A percentile compares a stretch with the other conserved stretches of the same genome.
These are phyloP conservation scores for Atrina japonica DNA, from an alignment of 2,888 invertebrate species.

Conservation along the genomic window DNA sequence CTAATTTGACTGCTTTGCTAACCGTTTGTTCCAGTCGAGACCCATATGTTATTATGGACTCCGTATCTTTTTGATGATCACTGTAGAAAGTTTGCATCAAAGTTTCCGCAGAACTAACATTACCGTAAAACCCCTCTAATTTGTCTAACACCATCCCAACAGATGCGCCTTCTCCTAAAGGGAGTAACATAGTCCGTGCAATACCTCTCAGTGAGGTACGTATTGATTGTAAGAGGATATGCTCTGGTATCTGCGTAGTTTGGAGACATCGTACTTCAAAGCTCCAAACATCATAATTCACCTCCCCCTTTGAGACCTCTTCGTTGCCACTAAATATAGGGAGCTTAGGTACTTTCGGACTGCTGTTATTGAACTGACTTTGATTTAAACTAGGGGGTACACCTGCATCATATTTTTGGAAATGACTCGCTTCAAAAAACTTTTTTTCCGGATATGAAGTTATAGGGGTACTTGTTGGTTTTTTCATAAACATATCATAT, in stretches of 20 bases:
- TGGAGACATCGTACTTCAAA: too few relatives aligned
- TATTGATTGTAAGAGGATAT: not conserved
- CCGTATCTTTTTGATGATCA: not conserved
- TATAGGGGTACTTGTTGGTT: too few relatives aligned
- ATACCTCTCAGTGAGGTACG: slow-evolving; percentile 2
- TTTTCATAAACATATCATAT: too few relatives aligned
- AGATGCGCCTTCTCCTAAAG: slow-evolving; percentile 5
- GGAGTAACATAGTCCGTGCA: not conserved
- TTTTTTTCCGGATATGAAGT: too few relatives aligned
- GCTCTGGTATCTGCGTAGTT: not conserved
- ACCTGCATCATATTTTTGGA: too few relatives aligned
- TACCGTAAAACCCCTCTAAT: slow-evolving; percentile 8
- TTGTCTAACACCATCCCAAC: not conserved
- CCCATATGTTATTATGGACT: not conserved
- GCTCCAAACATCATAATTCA: too few relatives aligned
- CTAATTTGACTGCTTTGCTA: not conserved
- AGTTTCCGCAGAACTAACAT: not conserved
- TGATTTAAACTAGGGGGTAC: too few relatives aligned
- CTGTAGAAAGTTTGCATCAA: slow-evolving; percentile 14
- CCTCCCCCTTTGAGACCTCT: too few relatives aligned
- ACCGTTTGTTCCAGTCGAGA: slow-evolving; percentile 3
- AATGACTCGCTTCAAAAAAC: too few relatives aligned
- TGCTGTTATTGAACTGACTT: too few relatives aligned
- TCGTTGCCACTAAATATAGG: too few relatives aligned
- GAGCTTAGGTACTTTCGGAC: too few relatives aligned